Base-by-base conservation (phyloP, 2,797 vertebrate species). In the Rhynchotus rufescens region DNA sequence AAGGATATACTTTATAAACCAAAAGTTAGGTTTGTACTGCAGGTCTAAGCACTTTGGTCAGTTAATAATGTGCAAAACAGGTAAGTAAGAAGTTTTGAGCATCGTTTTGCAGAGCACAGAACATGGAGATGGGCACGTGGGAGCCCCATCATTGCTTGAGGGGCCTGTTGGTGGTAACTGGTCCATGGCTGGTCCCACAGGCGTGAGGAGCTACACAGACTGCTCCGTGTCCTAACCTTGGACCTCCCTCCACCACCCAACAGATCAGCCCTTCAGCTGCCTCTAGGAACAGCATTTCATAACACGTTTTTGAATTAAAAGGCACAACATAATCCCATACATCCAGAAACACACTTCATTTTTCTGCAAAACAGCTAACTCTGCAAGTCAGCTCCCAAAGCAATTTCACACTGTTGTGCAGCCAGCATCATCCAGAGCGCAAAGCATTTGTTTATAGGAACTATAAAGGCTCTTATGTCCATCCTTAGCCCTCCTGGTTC, bases 161-260 rank as follows among this genome's bases (percentile, higher is more conserved):
- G 73, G 21, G 19, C 20, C 32, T 40, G 10, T 1, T 74, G 73
- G 57, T 32, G 64, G 44, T 7, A 52, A 19, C 32, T 22, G 15
- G 15, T 10, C 40, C 75, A 59, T 21, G 71, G 49, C 64, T 38
- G 0, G 0, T 52, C 23, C 49, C 49, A 26, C 12, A 4, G 0
- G 4, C 14, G 32, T 12, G 44, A 7, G 9, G 44, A 69, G 61
- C 32, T n/a, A 25, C 25, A 38, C 49, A 20, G 7, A 14, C 6
- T 12, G 45, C n/a, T 84, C 62, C 66, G 12, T 0, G 0, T 30
- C 51, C 47, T 45, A 1, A 20, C 66, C n/a, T 54, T 15, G 32
- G 82, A 77, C 34, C 1, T 1, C 17, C 23, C 32, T 44, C n/a
- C 51, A 38, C 11, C 44, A 32, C 17, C 13, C 20, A 72, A 11